phyloP scores from a whole-genome alignment of 2,797 vertebrate species.

The Loris lydekkerianus region DNA sequence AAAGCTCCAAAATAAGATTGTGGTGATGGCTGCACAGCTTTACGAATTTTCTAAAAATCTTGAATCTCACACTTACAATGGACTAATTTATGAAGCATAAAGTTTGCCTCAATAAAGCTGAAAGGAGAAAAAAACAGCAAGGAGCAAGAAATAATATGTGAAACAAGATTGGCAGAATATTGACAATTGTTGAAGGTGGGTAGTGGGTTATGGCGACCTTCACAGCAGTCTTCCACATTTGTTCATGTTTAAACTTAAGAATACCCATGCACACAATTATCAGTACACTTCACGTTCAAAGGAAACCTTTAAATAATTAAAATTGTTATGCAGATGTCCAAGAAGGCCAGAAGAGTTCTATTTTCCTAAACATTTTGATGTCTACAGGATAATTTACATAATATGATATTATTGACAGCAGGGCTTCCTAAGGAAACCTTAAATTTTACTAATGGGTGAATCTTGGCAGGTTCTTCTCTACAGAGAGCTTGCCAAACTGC shows the following conservation, averaged over 20 bases:
- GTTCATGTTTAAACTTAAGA: conserved; percentile 26
- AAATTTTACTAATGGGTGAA: conserved; percentile 59
- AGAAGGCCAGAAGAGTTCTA: conserved; percentile 21
- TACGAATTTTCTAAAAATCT: background rate
- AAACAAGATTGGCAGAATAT: background rate
- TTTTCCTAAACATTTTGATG: conserved; percentile 66
- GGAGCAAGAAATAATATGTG: background rate
- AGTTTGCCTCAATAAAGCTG: background rate
- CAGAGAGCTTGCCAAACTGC: conserved; percentile 67
- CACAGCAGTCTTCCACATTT: background rate
- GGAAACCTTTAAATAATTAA: background rate
- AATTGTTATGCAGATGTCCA: background rate
- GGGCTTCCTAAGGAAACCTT: conserved; percentile 17
- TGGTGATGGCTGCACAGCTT: background rate
- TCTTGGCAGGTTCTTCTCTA: conserved; percentile 35
- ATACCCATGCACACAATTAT: background rate
- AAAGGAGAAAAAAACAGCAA: background rate
- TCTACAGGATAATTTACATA: conserved; percentile 59
- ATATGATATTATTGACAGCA: conserved; percentile 55
- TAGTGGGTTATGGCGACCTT: background rate
- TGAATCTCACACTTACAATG: background rate
- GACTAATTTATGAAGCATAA: background rate
- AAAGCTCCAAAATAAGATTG: background rate
- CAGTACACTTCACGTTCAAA: background rate
- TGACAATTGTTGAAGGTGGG: background rate